Evolutionary conservation across 2,888 invertebrate species (phyloP).

Genomic region (Pachydiplax longipennis): DNA sequence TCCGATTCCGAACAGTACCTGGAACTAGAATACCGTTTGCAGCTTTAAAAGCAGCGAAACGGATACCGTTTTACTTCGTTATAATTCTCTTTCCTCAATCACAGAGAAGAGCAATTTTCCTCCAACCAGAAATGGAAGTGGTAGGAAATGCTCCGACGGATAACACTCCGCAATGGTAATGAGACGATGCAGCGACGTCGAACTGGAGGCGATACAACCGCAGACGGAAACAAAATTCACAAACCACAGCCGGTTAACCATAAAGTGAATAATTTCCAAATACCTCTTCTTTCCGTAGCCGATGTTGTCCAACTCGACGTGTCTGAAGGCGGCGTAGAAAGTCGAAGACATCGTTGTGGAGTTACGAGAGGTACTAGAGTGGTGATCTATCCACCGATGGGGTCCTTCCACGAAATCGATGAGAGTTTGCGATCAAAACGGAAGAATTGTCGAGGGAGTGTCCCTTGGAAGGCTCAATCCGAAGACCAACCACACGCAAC

Average conservation of each 20-base stretch:
- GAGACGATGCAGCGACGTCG: too few relatives aligned
- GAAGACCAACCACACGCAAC: constrained; percentile 5
- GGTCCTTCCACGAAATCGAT: not conserved
- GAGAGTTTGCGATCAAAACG: not conserved
- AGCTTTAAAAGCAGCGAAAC: not conserved
- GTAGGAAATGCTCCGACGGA: not conserved
- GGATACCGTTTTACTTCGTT: not conserved
- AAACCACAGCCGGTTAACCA: not conserved
- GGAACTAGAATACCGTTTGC: too few relatives aligned
- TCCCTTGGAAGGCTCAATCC: not conserved
- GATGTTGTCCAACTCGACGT: constrained; percentile 92
- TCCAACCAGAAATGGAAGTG: not conserved
- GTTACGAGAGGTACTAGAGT: not conserved
- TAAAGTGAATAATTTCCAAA: constrained; percentile 54
- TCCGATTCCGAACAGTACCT: too few relatives aligned
- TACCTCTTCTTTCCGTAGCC: constrained; percentile 94
- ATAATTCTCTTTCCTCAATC: not conserved
- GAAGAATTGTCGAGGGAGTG: not conserved
- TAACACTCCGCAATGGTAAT: not conserved
- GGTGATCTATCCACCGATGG: not conserved
- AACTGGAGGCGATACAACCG: not conserved
- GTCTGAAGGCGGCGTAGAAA: constrained; percentile 91
- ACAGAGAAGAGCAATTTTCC: not conserved
- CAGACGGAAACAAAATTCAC: not conserved
- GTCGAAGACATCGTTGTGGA: constrained; percentile 65